Base-by-base conservation (phyloP, 2,113 vertebrate genomes). In the Mesitornis unicolor region DNA sequence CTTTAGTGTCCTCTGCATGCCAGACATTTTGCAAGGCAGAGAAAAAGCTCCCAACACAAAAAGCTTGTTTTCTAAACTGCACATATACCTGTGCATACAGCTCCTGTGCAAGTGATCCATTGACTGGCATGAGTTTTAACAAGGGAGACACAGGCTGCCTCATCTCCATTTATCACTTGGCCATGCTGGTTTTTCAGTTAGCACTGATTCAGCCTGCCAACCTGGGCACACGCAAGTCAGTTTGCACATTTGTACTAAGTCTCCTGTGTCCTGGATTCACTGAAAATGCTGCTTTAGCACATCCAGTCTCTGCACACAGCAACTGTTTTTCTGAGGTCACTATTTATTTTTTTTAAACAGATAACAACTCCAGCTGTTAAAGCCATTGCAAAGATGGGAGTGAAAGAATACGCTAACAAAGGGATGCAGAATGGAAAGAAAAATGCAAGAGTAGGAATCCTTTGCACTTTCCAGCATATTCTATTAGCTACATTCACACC, bases 181-280 rank as follows among this genome's bases (percentile, higher is more conserved):
- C 24, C 6, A 7, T 6, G 14, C 9, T n/a, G 28, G 1, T 15
- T 69, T 88, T 76, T 56, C 0, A 1, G 29, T 24, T 51, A 51
- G 63, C 24, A n/a, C n/a, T n/a, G n/a, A n/a, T n/a, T n/a, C n/a
- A n/a, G n/a, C n/a, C n/a, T n/a, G n/a, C n/a, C n/a, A n/a, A n/a
- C n/a, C n/a, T n/a, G n/a, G n/a, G n/a, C n/a, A n/a, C n/a, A n/a
- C n/a, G 12, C 6, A 43, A 51, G 48, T 29, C 54, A 56, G 9
- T 50, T 20, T 79, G 24, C 6, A 20, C 26, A 14, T 54, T 33
- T 64, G 13, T 18, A 16, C 19, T 3, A 57, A 6, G 25, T 69
- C n/a, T 83, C 40, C 63, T 48, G 8, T 25, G 15, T 53, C 19
- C 25, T 31, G 25, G 38, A 53, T 26, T 87, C 54, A 60, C 22